Base-by-base conservation (phyloP, 2,888 invertebrate species). In the Caenorhabditis becei region DNA sequence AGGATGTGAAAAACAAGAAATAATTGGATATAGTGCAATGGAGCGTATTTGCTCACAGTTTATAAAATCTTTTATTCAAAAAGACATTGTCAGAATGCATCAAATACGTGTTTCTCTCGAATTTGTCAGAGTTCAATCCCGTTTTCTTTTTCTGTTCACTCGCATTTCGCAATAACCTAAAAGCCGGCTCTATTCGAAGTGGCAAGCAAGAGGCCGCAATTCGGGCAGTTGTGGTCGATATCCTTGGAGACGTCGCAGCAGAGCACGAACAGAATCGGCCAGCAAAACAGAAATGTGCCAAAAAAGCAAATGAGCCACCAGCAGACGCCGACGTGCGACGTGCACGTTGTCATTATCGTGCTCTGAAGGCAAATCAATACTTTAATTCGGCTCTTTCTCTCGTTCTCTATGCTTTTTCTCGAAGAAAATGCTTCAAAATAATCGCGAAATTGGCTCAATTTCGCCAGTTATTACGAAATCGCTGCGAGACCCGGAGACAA, bases 251-350 rank as follows among this genome's bases (percentile, higher is more conserved):
- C 65, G 65, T 80, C 56, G 37, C 70, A 80, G 47, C 80, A 80
- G 1, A 80, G 47, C 28, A 44, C 49, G 53, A 71, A 61, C 18
- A 80, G 67, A 62, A 80, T 71, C 3, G 80, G 80, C 77, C 77
- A 77, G 37, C 75, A 80, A 62, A 80, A 77, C 16, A 80, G 67
- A n/a, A 80, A 80, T 2, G 54, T 54, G 18, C 80, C 80, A 71
- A 67, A 41, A 53, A 77, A 77, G 41, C 80, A 80, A 44, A 80
- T 77, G 7, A 80, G 41, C 80, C 80, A 80, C 77, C 75, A 80
- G 54, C 80, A 80, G 32, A 66, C 47, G 20, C 80, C 80, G 28
- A 77, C 66, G 44, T 77, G 77, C 1, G 66, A 35, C 8, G 35
- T 69, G 3, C 53, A 32, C n/a, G 44, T 51, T 16, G 77, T 77